These are phyloP conservation scores for Burhinus oedicnemus DNA, from an alignment of 2,113 vertebrate species.

Conservation along the genomic window DNA sequence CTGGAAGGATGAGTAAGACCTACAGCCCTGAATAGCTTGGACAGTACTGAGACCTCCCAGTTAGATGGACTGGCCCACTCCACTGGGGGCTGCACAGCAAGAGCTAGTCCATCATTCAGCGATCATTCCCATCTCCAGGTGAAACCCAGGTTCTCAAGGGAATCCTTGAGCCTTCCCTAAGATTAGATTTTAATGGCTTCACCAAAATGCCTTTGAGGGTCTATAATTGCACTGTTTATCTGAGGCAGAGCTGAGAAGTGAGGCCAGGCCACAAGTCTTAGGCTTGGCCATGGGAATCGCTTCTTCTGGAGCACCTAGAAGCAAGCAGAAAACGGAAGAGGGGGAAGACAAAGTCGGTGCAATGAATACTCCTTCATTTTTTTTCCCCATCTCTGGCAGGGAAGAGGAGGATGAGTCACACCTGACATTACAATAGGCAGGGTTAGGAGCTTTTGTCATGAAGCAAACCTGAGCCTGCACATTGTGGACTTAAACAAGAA, in stretches of 20 bases:
- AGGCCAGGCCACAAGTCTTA: not conserved
- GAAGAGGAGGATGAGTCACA: slow-evolving; percentile 16
- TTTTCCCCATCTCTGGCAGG: not conserved
- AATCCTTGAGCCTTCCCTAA: not conserved
- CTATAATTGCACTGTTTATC: not conserved
- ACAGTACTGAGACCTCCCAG: not conserved
- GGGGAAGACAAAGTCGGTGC: not conserved
- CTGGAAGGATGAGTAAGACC: not conserved
- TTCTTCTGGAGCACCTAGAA: not conserved
- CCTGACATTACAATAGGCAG: not conserved
- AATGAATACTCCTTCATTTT: not conserved
- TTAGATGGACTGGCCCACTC: not conserved
- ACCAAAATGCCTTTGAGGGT: not conserved
- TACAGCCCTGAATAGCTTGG: not conserved
- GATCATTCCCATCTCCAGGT: not conserved
- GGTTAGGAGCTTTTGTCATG: not conserved
- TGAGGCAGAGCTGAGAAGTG: not conserved
- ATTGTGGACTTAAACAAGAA: not conserved
- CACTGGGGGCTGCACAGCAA: not conserved
- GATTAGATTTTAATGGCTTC: not conserved
- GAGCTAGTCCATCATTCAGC: not conserved
- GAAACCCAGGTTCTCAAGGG: not conserved
- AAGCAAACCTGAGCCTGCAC: not conserved
- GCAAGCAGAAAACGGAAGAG: not conserved
- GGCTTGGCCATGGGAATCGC: accelerated